Evolutionary conservation across 2,888 invertebrate genomes (phyloP), one percentile per base, ranked within the genome.

Genomic region (Leistus spinibarbis): DNA sequence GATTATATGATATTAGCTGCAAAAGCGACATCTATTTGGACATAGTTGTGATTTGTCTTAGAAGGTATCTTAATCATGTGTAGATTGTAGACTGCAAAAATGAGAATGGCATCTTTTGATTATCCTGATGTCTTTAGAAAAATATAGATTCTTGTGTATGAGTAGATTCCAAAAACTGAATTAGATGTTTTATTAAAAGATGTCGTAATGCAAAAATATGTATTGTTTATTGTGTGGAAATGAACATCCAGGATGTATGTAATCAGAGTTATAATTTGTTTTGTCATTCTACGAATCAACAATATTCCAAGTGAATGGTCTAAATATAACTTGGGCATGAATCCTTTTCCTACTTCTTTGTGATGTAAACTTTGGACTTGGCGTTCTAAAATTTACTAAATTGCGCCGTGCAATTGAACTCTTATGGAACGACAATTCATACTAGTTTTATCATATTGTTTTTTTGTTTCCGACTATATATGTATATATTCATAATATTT

Each of bases 241-340:
- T 27, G 24, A 23, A 64, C 60, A 20, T 3, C 64, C 64, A 64
- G 64, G 64, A 64, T 64, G 64, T 64, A 17, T 20, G 64, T 64
- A 64, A 60, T 64, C 64, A 64, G 64, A 24, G 64, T 64, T 24
- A 64, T 22, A 22, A 23, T 64, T 64, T 64, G 64, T 64, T 64
- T 64, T 64, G 64, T 64, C 64, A 64, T 64, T 57, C 10, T 24
- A 64, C 27, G 64, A 64, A 64, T 64, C 64, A 64, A 64, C 64
- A 64, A 60, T 22, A 60, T 60, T 20, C 20, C 9, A 60, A 60
- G 60, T 22, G 60, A 60, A 10, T 60, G 22, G 60, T 60, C 60
- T 60, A 60, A 20, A 60, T 20, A 40, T 40, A 40, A 7, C 40
- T 40, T 40, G 40, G 1, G 13, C 4, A 40, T 13, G 40, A 40